phyloP scores from a whole-genome alignment of 2,888 invertebrate species.

The Nemurella pictetii region DNA sequence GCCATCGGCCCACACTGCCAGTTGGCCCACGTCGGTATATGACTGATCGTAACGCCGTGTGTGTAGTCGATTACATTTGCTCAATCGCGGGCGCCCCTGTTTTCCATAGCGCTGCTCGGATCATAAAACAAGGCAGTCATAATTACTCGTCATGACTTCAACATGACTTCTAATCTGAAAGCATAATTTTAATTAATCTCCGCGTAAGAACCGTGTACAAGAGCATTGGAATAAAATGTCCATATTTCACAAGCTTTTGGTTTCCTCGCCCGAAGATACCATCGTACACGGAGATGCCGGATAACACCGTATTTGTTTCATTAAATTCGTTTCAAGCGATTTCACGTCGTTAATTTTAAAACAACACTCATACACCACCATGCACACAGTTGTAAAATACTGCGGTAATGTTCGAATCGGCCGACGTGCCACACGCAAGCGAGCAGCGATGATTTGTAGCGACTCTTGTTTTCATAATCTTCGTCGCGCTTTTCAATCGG shows the following conservation, averaged over 20 bases:
- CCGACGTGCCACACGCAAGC: not conserved
- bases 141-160: not conserved
- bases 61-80: no score
- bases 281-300: not conserved
- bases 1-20: no score
- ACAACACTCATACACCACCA: not conserved
- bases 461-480: no score
- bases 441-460: not conserved
- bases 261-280: not conserved
- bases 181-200: not conserved
- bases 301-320: not conserved
- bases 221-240: not conserved
- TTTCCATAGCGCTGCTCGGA: no score
- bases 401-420: no score
- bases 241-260: not conserved
- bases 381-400: no score
- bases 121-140: no score
- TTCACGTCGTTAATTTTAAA: not conserved
- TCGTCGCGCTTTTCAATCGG: no score
- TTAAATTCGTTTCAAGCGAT: not conserved
- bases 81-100: no score
- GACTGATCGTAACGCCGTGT: no score
- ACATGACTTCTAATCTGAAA: not conserved
- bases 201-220: not conserved
- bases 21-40: no score